These are phyloP conservation scores for Lacanobia oleracea DNA, from an alignment of 2,888 invertebrate species.

Conservation along the genomic window DNA sequence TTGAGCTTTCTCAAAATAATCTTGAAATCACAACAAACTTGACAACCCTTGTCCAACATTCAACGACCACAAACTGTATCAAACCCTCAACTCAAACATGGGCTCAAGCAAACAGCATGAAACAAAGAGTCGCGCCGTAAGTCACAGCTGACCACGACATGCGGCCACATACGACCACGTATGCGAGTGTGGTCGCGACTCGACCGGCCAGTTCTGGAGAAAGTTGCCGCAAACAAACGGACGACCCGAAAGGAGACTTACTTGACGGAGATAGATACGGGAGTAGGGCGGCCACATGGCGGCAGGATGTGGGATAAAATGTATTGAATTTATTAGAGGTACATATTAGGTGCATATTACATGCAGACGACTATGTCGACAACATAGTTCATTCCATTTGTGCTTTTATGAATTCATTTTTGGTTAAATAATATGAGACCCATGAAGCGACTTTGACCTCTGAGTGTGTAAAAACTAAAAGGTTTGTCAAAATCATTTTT, in stretches of 20 bases:
- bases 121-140: slow-evolving; percentile 17
- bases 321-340: background rate
- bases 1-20: background rate
- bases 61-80: background rate
- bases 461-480: too few species aligned
- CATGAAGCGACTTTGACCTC: too few species aligned
- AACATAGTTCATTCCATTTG: background rate
- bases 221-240: slow-evolving; percentile 64
- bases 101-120: slow-evolving; percentile 19
- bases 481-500: too few species aligned
- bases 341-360: background rate
- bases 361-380: background rate
- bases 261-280: slow-evolving; percentile 53
- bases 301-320: background rate
- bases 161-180: slow-evolving; percentile 13
- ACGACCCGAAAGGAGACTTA: slow-evolving; percentile 60
- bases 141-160: slow-evolving; percentile 38
- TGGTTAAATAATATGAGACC: too few species aligned
- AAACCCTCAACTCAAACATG: slow-evolving; percentile 14
- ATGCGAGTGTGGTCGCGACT: slow-evolving; percentile 24
- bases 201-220: slow-evolving; percentile 55
- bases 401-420: too few species aligned
- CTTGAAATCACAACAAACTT: background rate
- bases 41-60: background rate
- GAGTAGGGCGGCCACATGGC: slow-evolving; percentile 37